Conservation (phyloP, 2,113 vertebrate species). For the Conger conger region DNA sequence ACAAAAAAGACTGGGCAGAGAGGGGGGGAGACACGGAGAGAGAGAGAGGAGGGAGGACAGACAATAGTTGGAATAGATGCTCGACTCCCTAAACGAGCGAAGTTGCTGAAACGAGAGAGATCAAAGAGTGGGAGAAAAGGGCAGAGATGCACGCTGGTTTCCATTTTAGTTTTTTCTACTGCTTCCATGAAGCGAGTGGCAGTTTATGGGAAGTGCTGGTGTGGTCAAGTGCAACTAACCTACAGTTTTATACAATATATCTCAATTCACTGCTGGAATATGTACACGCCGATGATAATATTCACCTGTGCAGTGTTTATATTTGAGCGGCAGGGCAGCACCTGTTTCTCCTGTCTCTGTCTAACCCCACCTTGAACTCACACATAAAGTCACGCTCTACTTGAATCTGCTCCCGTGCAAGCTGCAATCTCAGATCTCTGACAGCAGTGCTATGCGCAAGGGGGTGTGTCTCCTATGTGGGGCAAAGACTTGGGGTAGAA, state of each 20-base stretch:
- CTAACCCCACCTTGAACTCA: neutral
- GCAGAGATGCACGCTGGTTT: conserved; percentile 31
- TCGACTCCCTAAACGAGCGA: conserved; percentile 54
- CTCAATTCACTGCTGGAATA: neutral
- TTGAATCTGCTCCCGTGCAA: neutral
- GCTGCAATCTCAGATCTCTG: neutral
- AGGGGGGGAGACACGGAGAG: conserved; percentile 40
- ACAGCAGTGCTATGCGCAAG: neutral
- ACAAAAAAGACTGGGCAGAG: conserved; percentile 63
- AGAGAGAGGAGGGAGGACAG: conserved; percentile 47
- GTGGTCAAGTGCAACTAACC: conserved; percentile 31
- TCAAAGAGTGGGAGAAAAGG: conserved; percentile 47
- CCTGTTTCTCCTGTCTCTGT: conserved; percentile 15
- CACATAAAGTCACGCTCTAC: neutral
- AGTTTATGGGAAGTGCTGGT: conserved; percentile 24
- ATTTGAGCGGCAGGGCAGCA: neutral
- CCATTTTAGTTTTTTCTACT: conserved; percentile 33
- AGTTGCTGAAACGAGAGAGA: conserved; percentile 49
- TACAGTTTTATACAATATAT: neutral
- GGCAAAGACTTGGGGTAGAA: conserved; percentile 16
- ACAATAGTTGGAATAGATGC: conserved; percentile 56
- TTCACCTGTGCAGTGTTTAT: neutral
- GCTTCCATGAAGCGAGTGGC: conserved; percentile 27
- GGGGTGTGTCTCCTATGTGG: neutral
- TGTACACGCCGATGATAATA: neutral